phyloP scores from a whole-genome alignment of 2,797 vertebrate genomes.

The Acestrorhynchus altus region DNA sequence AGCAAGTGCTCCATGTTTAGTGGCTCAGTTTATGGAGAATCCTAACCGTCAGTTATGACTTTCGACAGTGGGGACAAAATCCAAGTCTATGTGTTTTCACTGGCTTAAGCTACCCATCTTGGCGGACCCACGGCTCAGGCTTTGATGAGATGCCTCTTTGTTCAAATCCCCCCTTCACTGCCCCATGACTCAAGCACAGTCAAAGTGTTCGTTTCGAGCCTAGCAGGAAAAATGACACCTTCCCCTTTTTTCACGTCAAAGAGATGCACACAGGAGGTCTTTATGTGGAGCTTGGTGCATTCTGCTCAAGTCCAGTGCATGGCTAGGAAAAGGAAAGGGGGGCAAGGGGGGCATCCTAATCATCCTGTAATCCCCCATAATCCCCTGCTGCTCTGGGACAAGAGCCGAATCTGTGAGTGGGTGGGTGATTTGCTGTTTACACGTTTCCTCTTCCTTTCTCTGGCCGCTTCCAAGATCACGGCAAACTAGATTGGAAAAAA shows the following conservation, averaged over 20 bases:
- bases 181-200: conserved; percentile 51
- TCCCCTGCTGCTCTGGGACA: conserved; percentile 75
- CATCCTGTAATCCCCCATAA: conserved; percentile 82
- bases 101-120: conserved; percentile 14
- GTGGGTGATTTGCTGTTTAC: conserved; percentile 33
- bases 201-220: conserved; percentile 55
- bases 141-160: conserved; percentile 70
- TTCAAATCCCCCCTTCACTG: conserved; percentile 52
- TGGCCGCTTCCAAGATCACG: conserved; percentile 35
- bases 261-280: conserved; percentile 69
- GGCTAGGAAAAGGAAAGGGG: conserved; percentile 21
- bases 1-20: too few species aligned
- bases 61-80: not conserved
- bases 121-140: conserved; percentile 47
- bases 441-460: conserved; percentile 21
- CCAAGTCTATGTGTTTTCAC: conserved; percentile 16
- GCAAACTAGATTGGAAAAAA: conserved; percentile 15
- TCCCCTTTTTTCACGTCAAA: conserved; percentile 35
- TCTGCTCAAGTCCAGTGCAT: conserved; percentile 61
- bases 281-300: conserved; percentile 64
- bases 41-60: conserved; percentile 16
- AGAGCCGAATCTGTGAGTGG: conserved; percentile 55
- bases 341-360: conserved; percentile 68
- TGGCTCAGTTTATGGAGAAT: conserved; percentile 15
- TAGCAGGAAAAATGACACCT: conserved; percentile 65